A percentile compares a stretch with the other conserved stretches of the same genome.
These are phyloP conservation scores for Hippocampus barbouri DNA, from an alignment of 2,113 vertebrate genomes.

Conservation along the genomic window DNA sequence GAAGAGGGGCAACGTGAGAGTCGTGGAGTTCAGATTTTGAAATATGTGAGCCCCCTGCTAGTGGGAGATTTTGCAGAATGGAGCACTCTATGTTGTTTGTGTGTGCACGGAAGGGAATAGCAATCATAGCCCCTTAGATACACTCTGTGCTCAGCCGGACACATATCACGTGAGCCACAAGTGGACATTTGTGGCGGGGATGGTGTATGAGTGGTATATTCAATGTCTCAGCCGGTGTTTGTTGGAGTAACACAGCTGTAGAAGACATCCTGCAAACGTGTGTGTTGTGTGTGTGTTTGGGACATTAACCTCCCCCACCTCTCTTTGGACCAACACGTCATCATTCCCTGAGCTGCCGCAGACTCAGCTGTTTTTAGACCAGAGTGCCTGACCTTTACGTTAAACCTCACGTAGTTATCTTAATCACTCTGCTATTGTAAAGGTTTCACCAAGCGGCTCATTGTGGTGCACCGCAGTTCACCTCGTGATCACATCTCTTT, in stretches of 20 bases:
- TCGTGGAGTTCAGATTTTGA: background rate
- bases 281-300: constrained; percentile 13
- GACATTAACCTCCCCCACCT: constrained; percentile 17
- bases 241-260: constrained; percentile 47
- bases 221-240: constrained; percentile 28
- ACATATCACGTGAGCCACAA: constrained; percentile 27
- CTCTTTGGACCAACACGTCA: constrained; percentile 31
- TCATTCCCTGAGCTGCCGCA: constrained; percentile 22
- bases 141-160: background rate
- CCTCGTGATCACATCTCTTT: constrained; percentile 5
- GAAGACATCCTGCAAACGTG: constrained; percentile 44
- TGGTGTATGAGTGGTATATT: constrained; percentile 13
- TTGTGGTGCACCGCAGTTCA: constrained; percentile 9
- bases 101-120: background rate
- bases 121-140: background rate
- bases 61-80: background rate
- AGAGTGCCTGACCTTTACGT: constrained; percentile 12
- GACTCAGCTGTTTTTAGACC: constrained; percentile 35
- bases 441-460: constrained; percentile 12
- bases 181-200: constrained; percentile 4
- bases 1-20: background rate
- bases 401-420: constrained; percentile 30
- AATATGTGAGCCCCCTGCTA: background rate
- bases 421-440: background rate
- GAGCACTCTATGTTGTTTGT: background rate